Evolutionary conservation across 2,797 vertebrate species (phyloP), one percentile per base, ranked within the genome.

Genomic region (Rhincodon typus): DNA sequence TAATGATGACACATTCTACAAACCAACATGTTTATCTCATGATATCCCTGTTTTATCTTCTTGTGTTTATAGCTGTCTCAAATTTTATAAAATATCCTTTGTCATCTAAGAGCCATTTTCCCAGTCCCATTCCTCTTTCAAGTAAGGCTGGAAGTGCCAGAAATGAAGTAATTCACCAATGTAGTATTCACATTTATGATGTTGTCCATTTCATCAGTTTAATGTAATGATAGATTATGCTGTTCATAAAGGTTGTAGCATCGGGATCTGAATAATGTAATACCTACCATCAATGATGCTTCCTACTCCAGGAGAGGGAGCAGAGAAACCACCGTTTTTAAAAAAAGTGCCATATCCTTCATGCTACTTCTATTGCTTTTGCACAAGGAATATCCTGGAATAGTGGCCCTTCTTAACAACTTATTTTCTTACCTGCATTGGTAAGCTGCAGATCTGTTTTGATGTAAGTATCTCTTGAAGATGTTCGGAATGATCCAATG

Each of bases 361-460:
- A 69, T 67, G 57, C 30, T 38, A 7, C 62, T 67, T 19, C n/a
- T 50, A 3, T n/a, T 34, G 7, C 62, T 93, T 67, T 93, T 10
- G 34, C 13, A n/a, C 23, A n/a, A 21, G 62, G 19, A 46, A 42
- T n/a, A 25, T 93, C 67, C 90, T 93, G 62, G 25, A 67, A 67
- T n/a, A 4, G 2, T 93, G 0, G 34, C 23, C 62, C 38, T 42
- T 34, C 66, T 67, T 38, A 67, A n/a, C 90, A 93, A 38, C 57
- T 93, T n/a, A 93, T 93, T 93, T 62, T 93, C 34, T 67, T n/a
- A 69, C 90, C 38, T 91, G 88, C 86, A 57, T 57, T 27, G 50
- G 50, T 88, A 50, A 91, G 34, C 30, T 91, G 57, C 15, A 19
- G 90, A 42, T 93, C 38, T 19, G 25, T 69, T 42, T 67, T 77